Evolutionary conservation across 2,888 invertebrate genomes (phyloP).

Genomic region (Tetragonula carbonaria): DNA sequence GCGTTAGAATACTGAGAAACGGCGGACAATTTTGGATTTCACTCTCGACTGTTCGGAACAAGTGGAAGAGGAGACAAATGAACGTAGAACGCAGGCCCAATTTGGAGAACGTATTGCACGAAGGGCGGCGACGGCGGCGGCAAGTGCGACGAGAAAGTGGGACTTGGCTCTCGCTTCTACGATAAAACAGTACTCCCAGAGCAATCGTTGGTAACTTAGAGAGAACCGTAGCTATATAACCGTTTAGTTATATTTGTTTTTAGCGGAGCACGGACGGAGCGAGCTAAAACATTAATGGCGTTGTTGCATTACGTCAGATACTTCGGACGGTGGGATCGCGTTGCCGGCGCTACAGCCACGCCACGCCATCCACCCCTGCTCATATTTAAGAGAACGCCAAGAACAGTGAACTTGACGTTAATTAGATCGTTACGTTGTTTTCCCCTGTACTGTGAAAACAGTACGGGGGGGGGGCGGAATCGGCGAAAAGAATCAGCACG

Average conservation of each 20-base stretch:
- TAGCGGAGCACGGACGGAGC: neutral
- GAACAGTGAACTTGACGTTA: constrained; percentile 30
- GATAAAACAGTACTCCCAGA: neutral
- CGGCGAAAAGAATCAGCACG: neutral
- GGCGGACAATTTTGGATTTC: neutral
- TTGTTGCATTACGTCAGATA: constrained; percentile 18
- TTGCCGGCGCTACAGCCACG: neutral
- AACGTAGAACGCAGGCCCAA: neutral
- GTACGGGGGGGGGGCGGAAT: neutral
- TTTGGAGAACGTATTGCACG: neutral
- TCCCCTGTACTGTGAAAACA: too few relatives aligned
- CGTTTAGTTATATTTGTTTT: constrained; percentile 22
- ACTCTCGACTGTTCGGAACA: neutral
- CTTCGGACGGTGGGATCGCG: constrained; percentile 10
- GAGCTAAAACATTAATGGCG: constrained; percentile 26
- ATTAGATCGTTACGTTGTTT: constrained; percentile 36
- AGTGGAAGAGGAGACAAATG: neutral
- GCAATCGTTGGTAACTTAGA: neutral
- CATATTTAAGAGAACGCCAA: constrained; percentile 14
- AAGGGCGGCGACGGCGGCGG: neutral
- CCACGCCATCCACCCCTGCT: neutral
- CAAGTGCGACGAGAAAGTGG: neutral
- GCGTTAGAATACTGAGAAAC: neutral
- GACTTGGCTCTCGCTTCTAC: neutral
- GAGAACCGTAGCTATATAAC: neutral